Evolutionary conservation across 2,888 invertebrate genomes (phyloP), one percentile per base, ranked within the genome.

Genomic region (Caenorhabditis sp.): DNA sequence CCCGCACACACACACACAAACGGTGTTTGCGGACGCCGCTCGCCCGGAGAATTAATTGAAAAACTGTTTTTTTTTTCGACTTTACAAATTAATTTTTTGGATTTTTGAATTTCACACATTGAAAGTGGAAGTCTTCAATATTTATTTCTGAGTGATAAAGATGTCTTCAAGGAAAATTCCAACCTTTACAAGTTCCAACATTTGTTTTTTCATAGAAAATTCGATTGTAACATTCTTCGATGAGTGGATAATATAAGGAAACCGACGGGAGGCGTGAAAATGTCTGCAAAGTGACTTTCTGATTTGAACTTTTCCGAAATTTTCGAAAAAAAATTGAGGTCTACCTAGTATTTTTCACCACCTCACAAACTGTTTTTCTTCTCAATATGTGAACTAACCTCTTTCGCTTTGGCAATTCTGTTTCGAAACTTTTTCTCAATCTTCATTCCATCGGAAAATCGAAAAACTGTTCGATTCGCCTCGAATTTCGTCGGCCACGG

Each of bases 141-240:
- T n/a, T n/a, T n/a, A n/a, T n/a, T n/a, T n/a, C n/a, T n/a, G n/a
- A n/a, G n/a, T n/a, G n/a, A n/a, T n/a, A n/a, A n/a, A n/a, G n/a
- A n/a, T n/a, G n/a, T n/a, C n/a, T n/a, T n/a, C n/a, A n/a, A n/a
- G n/a, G n/a, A n/a, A 31, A 31, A 6, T 31, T 6, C 31, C 26
- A 12, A 58, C 75, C 79, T 62, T 77, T 59, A 61, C 80, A 80
- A 5, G 71, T 78, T 53, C 69, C 66, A 53, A 78, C 74, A 31
- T 68, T 63, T 23, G 72, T 69, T 43, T 73, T 69, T 43, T 70
- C 73, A 72, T 85, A 85, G 77, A 85, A 85, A 6, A 86, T 85
- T 14, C 81, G 66, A 69, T 85, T 82, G 72, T 85, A 85, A 67
- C 85, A 85, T 12, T 76, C 76, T 49, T 82, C 84, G 8, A 85